Evolutionary conservation across 2,113 vertebrate species (phyloP).

Genomic region (Catharus minimus): DNA sequence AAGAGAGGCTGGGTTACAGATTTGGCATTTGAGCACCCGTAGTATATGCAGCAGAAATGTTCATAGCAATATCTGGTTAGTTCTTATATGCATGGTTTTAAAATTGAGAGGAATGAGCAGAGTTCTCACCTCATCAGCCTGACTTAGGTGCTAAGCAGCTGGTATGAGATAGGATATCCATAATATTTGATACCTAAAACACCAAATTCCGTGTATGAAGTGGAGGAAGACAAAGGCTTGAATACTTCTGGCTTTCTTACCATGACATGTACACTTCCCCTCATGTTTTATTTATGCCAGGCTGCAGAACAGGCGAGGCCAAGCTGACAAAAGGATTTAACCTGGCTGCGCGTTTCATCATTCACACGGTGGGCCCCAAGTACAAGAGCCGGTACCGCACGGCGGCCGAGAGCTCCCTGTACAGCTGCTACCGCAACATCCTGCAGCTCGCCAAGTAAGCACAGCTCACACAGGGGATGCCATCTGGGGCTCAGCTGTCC

Average conservation of each 20-base stretch:
- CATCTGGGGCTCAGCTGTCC: accelerated
- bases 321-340: constrained; percentile 96
- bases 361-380: constrained; percentile 96
- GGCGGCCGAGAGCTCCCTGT: constrained; percentile 93
- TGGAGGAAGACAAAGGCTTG: background rate
- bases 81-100: background rate
- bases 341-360: constrained; percentile 92
- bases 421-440: constrained; percentile 94
- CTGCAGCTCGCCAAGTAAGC: constrained; percentile 90
- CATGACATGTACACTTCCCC: accelerated
- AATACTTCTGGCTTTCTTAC: background rate
- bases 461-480: accelerated
- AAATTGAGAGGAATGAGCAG: background rate
- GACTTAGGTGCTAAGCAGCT: background rate
- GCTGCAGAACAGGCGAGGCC: constrained; percentile 94
- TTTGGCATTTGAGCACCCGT: background rate
- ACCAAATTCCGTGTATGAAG: accelerated
- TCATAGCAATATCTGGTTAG: background rate
- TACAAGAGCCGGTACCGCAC: constrained; percentile 94
- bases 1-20: background rate
- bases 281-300: constrained; percentile 58
- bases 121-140: background rate
- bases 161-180: background rate
- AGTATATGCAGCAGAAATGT: background rate
- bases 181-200: background rate